Conservation (phyloP, 2,888 invertebrate species). For the Caenorhabditis parvicauda region DNA sequence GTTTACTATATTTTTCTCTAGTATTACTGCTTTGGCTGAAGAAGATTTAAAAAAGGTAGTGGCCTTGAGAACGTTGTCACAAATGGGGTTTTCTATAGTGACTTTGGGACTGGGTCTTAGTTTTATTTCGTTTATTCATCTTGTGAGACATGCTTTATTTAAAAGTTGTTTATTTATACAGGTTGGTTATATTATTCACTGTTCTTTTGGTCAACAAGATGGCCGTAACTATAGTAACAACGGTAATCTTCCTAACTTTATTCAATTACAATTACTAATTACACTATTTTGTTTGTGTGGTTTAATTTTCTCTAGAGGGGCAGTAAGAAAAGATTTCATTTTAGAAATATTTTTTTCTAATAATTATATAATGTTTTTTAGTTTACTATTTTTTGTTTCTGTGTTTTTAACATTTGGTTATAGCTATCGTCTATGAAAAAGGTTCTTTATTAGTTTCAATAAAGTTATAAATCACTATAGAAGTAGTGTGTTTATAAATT, state of each 20-base stretch:
- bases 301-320: constrained; percentile 45
- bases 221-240: constrained; percentile 46
- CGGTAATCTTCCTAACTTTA: constrained; percentile 39
- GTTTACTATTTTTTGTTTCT: constrained; percentile 40
- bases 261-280: constrained; percentile 41
- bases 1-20: constrained; percentile 48
- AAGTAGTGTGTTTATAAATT: constrained; percentile 39
- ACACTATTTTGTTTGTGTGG: constrained; percentile 50
- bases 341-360: constrained; percentile 43
- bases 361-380: constrained; percentile 36
- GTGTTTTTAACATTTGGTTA: constrained; percentile 50
- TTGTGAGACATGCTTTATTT: constrained; percentile 48
- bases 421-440: constrained; percentile 47
- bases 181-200: constrained; percentile 48
- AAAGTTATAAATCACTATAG: constrained; percentile 39
- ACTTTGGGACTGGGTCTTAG: constrained; percentile 51
- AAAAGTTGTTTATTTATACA: constrained; percentile 50
- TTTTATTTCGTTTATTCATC: constrained; percentile 58
- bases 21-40: constrained; percentile 38
- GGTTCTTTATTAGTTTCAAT: constrained; percentile 43
- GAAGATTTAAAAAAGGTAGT: constrained; percentile 47
- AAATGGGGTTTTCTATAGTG: constrained; percentile 45
- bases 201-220: constrained; percentile 51
- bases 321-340: constrained; percentile 50
- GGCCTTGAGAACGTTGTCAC: constrained; percentile 45